A percentile compares a stretch with the other conserved stretches of the same genome.
Conservation (phyloP, 2,888 invertebrate genomes). For the Epiblema foenella region DNA sequence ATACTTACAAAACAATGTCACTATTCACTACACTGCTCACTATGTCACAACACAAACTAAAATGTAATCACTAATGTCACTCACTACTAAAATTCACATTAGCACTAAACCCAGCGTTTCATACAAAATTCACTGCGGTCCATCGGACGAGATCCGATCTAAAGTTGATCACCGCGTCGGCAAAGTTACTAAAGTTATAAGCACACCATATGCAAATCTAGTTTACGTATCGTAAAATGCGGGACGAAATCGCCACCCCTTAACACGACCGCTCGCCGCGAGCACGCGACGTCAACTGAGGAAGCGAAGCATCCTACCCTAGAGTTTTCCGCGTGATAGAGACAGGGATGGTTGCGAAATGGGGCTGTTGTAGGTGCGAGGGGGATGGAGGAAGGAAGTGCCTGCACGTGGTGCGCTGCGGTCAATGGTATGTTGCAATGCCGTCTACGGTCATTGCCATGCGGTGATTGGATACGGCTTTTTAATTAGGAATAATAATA, state of each 20-base stretch:
- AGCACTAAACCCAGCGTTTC: slow-evolving; percentile 33
- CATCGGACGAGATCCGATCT: slow-evolving; percentile 29
- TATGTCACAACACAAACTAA: slow-evolving; percentile 23
- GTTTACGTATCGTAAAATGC: slow-evolving; percentile 53
- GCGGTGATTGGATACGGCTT: slow-evolving; percentile 65
- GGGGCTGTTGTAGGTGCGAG: slow-evolving; percentile 58
- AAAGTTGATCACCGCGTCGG: slow-evolving; percentile 44
- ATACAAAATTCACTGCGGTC: slow-evolving; percentile 37
- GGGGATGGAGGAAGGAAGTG: slow-evolving; percentile 62
- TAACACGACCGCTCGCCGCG: slow-evolving; percentile 60
- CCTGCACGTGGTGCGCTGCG: slow-evolving; percentile 79
- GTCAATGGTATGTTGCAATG: slow-evolving; percentile 72
- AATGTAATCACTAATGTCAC: slow-evolving; percentile 25
- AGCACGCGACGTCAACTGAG: slow-evolving; percentile 73
- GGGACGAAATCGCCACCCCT: slow-evolving; percentile 53
- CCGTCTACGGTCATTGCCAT: slow-evolving; percentile 80
- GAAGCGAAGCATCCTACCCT: slow-evolving; percentile 67
- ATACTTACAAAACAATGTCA: slow-evolving; percentile 42
- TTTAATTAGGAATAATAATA: not conserved
- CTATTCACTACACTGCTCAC: slow-evolving; percentile 22
- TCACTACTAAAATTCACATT: slow-evolving; percentile 33
- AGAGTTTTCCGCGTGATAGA: slow-evolving; percentile 72
- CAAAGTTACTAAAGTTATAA: slow-evolving; percentile 54
- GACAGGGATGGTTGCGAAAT: slow-evolving; percentile 53
- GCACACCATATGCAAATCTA: slow-evolving; percentile 53